These are phyloP conservation scores for Saccostrea echinata DNA, from an alignment of 1,140 invertebrate genomes.

Conservation along the genomic window DNA sequence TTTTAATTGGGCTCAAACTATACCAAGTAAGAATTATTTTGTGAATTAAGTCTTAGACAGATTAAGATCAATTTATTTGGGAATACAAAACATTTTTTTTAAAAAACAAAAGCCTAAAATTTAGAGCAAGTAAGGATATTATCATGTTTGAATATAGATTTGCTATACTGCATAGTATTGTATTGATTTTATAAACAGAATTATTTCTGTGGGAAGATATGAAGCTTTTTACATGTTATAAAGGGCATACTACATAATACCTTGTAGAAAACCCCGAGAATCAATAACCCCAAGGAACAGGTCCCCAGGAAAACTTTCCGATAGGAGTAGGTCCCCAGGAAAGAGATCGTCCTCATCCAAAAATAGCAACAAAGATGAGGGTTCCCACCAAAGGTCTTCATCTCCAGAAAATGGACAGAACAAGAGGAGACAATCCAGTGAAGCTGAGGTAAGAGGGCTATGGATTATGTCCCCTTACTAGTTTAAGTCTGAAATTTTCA, in stretches of 20 bases:
- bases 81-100: too few species aligned
- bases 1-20: too few species aligned
- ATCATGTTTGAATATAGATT: not conserved
- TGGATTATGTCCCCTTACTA: not conserved
- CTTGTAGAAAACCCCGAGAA: not conserved
- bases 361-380: not conserved
- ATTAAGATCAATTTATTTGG: too few species aligned
- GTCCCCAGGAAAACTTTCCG: not conserved
- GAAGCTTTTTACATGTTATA: not conserved
- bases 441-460: not conserved
- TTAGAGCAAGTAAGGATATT: too few species aligned
- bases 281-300: not conserved
- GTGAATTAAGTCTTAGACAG: too few species aligned
- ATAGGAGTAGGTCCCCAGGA: not conserved
- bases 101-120: too few species aligned
- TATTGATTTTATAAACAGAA: not conserved
- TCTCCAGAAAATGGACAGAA: not conserved
- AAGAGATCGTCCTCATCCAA: not conserved
- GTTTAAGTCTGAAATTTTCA: too few species aligned
- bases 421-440: conserved; percentile 1
- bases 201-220: not conserved
- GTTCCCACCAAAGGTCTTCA: not conserved
- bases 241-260: not conserved
- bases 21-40: too few species aligned
- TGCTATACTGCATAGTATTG: not conserved